phyloP scores from a whole-genome alignment of 2,113 vertebrate genomes.

The Ptychochromis oligacanthus region DNA sequence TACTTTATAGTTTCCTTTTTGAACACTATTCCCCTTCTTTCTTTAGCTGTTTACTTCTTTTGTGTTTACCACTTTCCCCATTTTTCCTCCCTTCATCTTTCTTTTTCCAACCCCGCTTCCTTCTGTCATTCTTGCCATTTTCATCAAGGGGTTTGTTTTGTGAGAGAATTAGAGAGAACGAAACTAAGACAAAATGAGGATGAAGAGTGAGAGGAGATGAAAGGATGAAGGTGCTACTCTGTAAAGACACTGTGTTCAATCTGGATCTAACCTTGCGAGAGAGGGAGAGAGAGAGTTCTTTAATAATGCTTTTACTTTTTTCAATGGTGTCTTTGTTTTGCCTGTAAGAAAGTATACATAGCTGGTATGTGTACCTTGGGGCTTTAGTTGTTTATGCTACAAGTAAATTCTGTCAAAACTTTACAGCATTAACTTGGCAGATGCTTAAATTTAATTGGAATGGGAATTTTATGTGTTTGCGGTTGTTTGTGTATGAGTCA shows the following conservation, averaged over 20 bases:
- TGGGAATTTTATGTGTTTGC: not conserved
- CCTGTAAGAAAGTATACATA: not conserved
- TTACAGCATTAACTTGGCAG: constrained; percentile 10
- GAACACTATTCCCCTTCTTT: not conserved
- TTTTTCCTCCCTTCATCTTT: not conserved
- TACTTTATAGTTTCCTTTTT: not conserved
- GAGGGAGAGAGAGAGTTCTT: not conserved
- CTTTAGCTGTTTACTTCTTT: not conserved
- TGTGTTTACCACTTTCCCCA: not conserved
- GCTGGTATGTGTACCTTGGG: not conserved
- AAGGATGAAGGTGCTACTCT: not conserved
- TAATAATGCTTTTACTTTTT: not conserved
- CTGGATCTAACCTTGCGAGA: not conserved
- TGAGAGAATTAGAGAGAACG: not conserved
- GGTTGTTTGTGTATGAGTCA: not conserved
- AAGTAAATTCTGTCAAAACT: not conserved
- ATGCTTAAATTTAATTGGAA: constrained; percentile 15
- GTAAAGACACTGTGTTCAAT: not conserved
- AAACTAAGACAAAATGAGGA: not conserved
- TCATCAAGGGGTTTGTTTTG: not conserved
- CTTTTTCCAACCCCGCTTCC: not conserved
- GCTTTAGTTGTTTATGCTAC: not conserved
- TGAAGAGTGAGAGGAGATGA: not conserved
- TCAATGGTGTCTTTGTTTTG: not conserved
- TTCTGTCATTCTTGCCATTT: not conserved